phyloP scores from a whole-genome alignment of 2,888 invertebrate species.

The Hydrotaea cyrtoneurina region DNA sequence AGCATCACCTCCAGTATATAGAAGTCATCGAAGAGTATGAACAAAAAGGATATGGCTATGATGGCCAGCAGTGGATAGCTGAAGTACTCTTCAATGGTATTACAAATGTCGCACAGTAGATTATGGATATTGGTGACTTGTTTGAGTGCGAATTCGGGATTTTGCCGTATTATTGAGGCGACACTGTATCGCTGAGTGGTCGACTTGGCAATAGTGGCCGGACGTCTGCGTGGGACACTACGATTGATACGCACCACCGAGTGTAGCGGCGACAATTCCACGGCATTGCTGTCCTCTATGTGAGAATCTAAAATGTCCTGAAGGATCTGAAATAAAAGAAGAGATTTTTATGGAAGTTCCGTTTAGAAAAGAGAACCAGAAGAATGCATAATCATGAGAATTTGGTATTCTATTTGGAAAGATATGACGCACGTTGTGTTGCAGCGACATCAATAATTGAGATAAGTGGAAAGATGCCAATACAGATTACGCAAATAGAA shows the following conservation, averaged over 20 bases:
- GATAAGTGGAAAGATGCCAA: no score
- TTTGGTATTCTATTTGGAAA: no score
- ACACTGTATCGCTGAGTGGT: conserved; percentile 72
- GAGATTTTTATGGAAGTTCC: no score
- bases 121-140: conserved; percentile 78
- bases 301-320: conserved; percentile 76
- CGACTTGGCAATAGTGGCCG: conserved; percentile 61
- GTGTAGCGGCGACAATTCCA: conserved; percentile 76
- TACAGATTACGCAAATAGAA: no score
- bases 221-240: conserved; percentile 68
- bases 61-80: conserved; percentile 78
- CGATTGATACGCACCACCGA: conserved; percentile 71
- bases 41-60: conserved; percentile 78
- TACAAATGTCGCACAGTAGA: conserved; percentile 77
- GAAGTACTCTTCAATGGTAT: conserved; percentile 78
- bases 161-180: conserved; percentile 76
- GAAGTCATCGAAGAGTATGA: conserved; percentile 78
- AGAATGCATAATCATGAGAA: no score
- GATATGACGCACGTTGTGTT: no score
- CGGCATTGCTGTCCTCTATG: conserved; percentile 73
- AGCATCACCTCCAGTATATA: conserved; percentile 77
- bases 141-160: conserved; percentile 75
- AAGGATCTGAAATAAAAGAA: conserved; percentile 70
- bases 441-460: no score
- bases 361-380: no score